These are phyloP conservation scores for Tachycineta bicolor DNA, from an alignment of 2,113 vertebrate genomes.

Conservation along the genomic window DNA sequence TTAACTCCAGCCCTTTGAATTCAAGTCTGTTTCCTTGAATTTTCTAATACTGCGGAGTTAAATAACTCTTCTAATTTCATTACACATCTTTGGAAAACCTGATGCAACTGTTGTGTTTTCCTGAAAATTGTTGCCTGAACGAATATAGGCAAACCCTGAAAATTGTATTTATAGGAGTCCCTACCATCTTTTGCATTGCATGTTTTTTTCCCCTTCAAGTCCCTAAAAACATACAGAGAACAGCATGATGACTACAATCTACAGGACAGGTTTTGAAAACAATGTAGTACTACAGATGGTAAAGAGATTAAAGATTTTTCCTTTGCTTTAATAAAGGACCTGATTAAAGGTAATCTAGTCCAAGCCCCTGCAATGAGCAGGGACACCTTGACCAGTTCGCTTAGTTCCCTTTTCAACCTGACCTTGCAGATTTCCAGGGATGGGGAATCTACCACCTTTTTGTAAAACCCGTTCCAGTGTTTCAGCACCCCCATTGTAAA, in stretches of 20 bases:
- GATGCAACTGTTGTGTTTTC: background rate
- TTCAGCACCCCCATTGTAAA: background rate
- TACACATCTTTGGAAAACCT: background rate
- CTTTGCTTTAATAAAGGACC: background rate
- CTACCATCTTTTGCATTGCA: background rate
- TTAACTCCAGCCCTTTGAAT: background rate
- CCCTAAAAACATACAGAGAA: background rate
- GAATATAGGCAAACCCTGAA: background rate
- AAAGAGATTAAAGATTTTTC: background rate
- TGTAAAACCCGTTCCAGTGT: background rate
- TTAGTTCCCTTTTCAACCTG: background rate
- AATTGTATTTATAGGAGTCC: background rate
- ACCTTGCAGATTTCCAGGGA: background rate
- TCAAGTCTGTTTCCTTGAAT: background rate
- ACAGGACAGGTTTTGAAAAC: background rate
- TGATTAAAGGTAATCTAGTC: background rate
- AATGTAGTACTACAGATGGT: background rate
- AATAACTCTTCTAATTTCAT: background rate
- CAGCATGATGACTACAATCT: background rate
- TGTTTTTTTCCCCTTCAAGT: rapidly evolving
- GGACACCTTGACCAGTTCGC: background rate
- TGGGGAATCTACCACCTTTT: no score
- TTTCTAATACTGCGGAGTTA: background rate
- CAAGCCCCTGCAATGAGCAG: background rate
- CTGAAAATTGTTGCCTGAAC: background rate